phyloP scores from a whole-genome alignment of 2,797 vertebrate genomes.

The Acrossocheilus wenchowensis region DNA sequence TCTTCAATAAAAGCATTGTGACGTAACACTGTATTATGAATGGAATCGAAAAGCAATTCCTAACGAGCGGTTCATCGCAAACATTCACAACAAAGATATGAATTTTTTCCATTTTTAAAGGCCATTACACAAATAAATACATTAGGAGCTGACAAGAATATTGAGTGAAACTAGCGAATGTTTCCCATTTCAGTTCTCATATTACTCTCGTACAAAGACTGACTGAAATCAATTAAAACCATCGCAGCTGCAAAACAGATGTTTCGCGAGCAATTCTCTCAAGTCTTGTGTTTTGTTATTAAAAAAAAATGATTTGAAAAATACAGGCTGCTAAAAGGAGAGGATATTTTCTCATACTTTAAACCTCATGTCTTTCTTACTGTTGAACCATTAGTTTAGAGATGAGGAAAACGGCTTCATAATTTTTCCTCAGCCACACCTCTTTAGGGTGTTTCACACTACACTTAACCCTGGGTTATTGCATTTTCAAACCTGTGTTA shows the following conservation, averaged over 20 bases:
- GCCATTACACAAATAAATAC: background rate
- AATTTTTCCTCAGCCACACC: too few relatives aligned
- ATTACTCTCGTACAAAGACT: background rate
- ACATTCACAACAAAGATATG: background rate
- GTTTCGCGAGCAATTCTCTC: background rate
- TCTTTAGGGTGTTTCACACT: background rate
- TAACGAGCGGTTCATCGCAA: background rate
- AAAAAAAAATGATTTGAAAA: background rate
- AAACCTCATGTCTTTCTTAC: background rate
- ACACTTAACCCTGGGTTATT: background rate
- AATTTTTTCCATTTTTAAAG: background rate
- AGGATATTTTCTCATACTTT: too few relatives aligned
- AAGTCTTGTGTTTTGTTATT: background rate
- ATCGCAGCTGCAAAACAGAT: background rate
- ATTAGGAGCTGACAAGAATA: background rate
- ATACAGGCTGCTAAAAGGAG: background rate
- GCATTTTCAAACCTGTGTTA: background rate
- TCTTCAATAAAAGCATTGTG: background rate
- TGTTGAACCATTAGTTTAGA: background rate
- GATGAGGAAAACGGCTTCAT: background rate
- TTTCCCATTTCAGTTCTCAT: constrained; percentile 3
- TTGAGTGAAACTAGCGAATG: background rate
- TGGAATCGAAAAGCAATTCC: background rate
- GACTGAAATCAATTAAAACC: background rate
- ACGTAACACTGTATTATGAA: background rate